phyloP scores from a whole-genome alignment of 2,888 invertebrate species.

The Minunthozetes semirufus region DNA sequence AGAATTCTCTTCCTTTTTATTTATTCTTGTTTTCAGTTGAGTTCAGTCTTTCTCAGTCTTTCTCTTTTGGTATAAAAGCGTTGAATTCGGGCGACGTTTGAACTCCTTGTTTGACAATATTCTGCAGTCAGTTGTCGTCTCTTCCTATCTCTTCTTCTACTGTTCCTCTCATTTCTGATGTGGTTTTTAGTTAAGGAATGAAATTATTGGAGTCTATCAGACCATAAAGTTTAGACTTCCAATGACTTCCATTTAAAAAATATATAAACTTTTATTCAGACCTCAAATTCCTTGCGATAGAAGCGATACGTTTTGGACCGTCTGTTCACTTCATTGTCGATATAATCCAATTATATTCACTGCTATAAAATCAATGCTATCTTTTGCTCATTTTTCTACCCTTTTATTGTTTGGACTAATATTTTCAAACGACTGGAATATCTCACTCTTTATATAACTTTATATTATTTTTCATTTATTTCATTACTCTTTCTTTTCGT shows the following conservation, averaged over 20 bases:
- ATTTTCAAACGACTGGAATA: too few species aligned
- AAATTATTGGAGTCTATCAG: constrained; percentile 1
- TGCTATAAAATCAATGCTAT: too few species aligned
- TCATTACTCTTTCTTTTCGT: too few species aligned
- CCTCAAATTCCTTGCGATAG: too few species aligned
- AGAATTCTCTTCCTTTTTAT: not conserved
- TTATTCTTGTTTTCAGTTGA: not conserved
- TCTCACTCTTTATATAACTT: too few species aligned
- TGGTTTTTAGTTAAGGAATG: not conserved
- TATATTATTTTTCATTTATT: too few species aligned
- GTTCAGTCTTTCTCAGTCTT: too few species aligned
- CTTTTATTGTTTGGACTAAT: too few species aligned
- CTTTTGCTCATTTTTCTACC: too few species aligned
- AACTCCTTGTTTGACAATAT: constrained; percentile 12
- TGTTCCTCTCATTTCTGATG: not conserved
- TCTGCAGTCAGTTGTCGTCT: not conserved
- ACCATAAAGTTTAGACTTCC: constrained; percentile 6
- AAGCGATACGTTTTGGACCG: too few species aligned
- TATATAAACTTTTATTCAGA: not conserved
- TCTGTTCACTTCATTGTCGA: too few species aligned
- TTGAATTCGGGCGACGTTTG: constrained; percentile 6
- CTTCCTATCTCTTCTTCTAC: not conserved
- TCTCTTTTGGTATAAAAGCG: not conserved
- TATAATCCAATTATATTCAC: too few species aligned
- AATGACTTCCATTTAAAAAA: not conserved